Percentiles rank a stretch among this genome's conserved stretches.
phyloP scores from a whole-genome alignment of 2,797 vertebrate species.

The Octomys mimax region DNA sequence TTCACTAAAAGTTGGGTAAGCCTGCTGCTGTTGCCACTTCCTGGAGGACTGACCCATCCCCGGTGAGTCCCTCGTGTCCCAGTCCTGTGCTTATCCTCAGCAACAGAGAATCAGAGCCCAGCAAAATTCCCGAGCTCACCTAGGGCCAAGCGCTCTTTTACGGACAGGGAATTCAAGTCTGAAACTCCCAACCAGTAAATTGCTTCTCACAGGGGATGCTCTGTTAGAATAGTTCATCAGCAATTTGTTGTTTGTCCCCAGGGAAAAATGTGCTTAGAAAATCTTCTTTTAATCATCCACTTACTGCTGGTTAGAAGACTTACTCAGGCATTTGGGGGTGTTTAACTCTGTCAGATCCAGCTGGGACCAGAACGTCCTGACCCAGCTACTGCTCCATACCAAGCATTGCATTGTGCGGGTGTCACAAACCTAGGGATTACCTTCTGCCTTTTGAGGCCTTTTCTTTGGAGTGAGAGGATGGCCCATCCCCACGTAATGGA shows the following conservation, averaged over 20 bases:
- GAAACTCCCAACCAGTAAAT: neutral
- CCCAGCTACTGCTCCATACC: neutral
- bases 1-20: constrained; percentile 56
- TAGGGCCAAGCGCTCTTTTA: constrained; percentile 15
- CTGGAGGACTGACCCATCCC: constrained; percentile 14
- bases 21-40: constrained; percentile 39
- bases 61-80: neutral
- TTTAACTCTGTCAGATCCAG: neutral
- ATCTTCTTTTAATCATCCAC: neutral
- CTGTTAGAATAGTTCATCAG: neutral
- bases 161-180: neutral
- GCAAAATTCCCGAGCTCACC: neutral
- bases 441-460: neutral
- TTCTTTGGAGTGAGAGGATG: neutral
- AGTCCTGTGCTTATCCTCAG: constrained; percentile 6
- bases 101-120: neutral
- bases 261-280: neutral
- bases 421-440: neutral
- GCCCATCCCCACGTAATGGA: neutral
- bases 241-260: neutral
- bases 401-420: neutral
- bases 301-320: neutral
- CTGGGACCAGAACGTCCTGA: neutral
- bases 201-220: neutral
- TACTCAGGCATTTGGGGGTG: neutral